Evolutionary conservation across 2,797 vertebrate genomes (phyloP), one percentile per base, ranked within the genome.

Genomic region (Neostethus bicornis): DNA sequence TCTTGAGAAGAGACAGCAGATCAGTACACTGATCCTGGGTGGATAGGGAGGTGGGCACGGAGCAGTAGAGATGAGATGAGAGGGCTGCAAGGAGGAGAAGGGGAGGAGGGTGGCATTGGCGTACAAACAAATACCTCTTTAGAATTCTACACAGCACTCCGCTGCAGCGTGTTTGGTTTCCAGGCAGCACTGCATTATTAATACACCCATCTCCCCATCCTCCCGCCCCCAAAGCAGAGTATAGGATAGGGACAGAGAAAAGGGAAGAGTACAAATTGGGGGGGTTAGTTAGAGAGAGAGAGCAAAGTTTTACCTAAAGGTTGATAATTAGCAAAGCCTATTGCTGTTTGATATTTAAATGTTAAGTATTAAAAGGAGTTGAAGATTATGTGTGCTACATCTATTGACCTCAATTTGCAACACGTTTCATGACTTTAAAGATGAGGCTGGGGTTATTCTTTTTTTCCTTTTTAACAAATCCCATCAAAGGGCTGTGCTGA

Each of bases 151-250:
- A 88, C 89, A 80, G 86, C 89, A 88, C 88, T 89, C 89, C 54
- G 88, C 91, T 92, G 91, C 92, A 92, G 91, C 70, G 85, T 75
- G 84, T 89, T 90, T 83, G 66, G 89, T 90, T 92, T 92, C 89
- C 89, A 92, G 90, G 91, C 91, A 89, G 88, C 87, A 71, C 85
- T 92, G 90, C 92, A 92, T 92, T 92, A 92, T 92, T 92, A 90
- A 92, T 92, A 85, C 86, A 79, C 73, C 72, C 85, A 76, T 87
- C 81, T 84, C 80, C 79, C 77, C 23, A 12, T 82, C 83, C 79
- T 82, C 82, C 89, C 70, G 51, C 80, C 80, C 83, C 58, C 68
- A 75, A 63, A 85, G 81, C 74, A 60, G 61, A 53, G 71, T 74
- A 68, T 26, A 43, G 71, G 80, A 68, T 66, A 67, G 78, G 75